phyloP scores from a whole-genome alignment of 2,113 vertebrate genomes.

The Pavo muticus region DNA sequence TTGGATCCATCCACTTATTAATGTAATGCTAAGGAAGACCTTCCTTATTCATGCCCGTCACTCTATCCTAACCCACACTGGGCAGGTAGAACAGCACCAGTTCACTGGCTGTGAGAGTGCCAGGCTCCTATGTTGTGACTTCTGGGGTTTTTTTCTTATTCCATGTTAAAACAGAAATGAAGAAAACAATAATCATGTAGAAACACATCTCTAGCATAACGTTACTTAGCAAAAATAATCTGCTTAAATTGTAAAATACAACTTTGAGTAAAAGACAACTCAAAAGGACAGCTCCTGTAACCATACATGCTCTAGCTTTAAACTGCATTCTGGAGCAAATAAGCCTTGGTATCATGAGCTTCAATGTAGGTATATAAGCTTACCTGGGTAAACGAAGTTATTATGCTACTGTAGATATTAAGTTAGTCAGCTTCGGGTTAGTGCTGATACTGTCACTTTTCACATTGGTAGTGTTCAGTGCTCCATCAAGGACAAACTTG shows the following conservation, averaged over 20 bases:
- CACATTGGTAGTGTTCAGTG: neutral
- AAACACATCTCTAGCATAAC: neutral
- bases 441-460: neutral
- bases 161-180: neutral
- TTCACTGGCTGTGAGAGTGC: neutral
- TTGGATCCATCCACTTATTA: neutral
- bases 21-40: neutral
- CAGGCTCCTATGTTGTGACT: neutral
- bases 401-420: neutral
- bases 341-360: neutral
- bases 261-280: neutral
- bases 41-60: neutral
- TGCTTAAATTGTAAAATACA: neutral
- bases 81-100: neutral
- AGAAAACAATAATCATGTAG: neutral
- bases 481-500: neutral
- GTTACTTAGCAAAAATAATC: neutral
- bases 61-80: neutral
- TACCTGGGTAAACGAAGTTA: neutral
- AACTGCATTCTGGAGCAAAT: neutral
- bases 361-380: rapidly evolving
- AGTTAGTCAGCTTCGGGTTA: neutral
- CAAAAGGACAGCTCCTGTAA: neutral
- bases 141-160: neutral
- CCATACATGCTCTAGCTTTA: neutral